Conservation (phyloP, 2,888 invertebrate genomes). For the Slavum lentiscoides region DNA sequence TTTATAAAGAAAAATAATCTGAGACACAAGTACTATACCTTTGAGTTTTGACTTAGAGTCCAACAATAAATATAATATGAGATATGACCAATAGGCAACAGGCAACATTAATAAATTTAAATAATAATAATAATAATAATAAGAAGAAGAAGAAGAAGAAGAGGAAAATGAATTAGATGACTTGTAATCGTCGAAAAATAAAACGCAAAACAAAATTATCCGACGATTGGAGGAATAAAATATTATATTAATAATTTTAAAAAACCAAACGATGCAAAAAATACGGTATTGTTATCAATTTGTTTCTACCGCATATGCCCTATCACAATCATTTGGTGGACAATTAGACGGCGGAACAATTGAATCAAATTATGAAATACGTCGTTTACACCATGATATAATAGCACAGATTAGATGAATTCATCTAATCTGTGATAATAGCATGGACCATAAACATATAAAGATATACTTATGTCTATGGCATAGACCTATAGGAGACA, state of each 20-base stretch:
- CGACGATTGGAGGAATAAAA: background rate
- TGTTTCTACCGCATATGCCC: background rate
- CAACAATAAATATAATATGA: background rate
- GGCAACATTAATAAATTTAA: background rate
- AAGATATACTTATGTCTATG: no score
- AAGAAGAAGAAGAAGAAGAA: no score
- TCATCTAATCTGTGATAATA: no score
- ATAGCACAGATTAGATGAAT: no score
- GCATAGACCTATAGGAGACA: no score
- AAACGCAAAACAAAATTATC: background rate
- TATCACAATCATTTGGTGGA: background rate
- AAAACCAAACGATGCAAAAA: background rate
- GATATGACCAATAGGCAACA: background rate
- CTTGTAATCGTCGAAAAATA: no score
- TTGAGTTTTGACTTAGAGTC: background rate
- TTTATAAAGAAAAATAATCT: background rate
- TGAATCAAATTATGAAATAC: background rate
- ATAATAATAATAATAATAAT: background rate
- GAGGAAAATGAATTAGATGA: background rate
- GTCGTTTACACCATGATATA: no score
- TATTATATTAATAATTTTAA: background rate
- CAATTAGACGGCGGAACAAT: background rate
- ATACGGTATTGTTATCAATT: background rate
- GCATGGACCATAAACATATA: no score
- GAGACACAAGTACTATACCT: background rate